phyloP scores from a whole-genome alignment of 30 jellyfish, hydroid and myxozoan genomes.

The Aurelia sp. region DNA sequence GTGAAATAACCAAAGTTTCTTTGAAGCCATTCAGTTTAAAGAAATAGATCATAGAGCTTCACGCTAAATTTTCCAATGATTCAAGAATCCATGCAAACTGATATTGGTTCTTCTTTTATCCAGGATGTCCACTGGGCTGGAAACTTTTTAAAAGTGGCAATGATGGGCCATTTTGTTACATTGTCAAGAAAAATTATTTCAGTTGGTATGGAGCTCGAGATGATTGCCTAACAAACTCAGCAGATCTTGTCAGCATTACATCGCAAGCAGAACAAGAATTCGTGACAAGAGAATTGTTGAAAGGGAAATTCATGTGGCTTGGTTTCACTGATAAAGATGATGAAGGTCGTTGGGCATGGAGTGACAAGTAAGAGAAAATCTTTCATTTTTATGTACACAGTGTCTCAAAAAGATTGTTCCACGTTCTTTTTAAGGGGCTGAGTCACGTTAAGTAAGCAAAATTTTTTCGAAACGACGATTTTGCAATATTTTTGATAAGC shows the following conservation, averaged over 20 bases:
- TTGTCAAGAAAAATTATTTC: slow-evolving; percentile 77
- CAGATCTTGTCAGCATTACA: slow-evolving; percentile 88
- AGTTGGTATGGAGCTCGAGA: slow-evolving; percentile 97
- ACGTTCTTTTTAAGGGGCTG: too few relatives aligned
- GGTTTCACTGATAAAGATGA: slow-evolving; percentile 93
- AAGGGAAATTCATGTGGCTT: slow-evolving; percentile 90
- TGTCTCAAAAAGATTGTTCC: not conserved
- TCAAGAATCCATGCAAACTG: not conserved
- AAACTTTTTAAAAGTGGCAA: slow-evolving; percentile 57
- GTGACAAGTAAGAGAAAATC: slow-evolving; percentile 83
- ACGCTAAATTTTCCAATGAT: too few relatives aligned
- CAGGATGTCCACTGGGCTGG: slow-evolving; percentile 92
- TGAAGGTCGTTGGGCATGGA: slow-evolving; percentile 99
- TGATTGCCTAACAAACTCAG: slow-evolving; percentile 84
- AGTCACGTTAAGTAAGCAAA: too few relatives aligned
- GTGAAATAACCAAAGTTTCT: too few relatives aligned
- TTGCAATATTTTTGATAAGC: too few relatives aligned
- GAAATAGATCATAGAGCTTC: too few relatives aligned
- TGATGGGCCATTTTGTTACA: slow-evolving; percentile 91
- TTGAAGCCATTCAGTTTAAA: too few relatives aligned
- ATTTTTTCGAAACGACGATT: too few relatives aligned
- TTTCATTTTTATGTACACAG: not conserved
- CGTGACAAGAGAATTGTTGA: slow-evolving; percentile 75
- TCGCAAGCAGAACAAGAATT: slow-evolving; percentile 90
- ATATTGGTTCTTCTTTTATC: not conserved